Evolutionary conservation across 2,888 invertebrate genomes (phyloP).

Genomic region (Ophion costatus): DNA sequence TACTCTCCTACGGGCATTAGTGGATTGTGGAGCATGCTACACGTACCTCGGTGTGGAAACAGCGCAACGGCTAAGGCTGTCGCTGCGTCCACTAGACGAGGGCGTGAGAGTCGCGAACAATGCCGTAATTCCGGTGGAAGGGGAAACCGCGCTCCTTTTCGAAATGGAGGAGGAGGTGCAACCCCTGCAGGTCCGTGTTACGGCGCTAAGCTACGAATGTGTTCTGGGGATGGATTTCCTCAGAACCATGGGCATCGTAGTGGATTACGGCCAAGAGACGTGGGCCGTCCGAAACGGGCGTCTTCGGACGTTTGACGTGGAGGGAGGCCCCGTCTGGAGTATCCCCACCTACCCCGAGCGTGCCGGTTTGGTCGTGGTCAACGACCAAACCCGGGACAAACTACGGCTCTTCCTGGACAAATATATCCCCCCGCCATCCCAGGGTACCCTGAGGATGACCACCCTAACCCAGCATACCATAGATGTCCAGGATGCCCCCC

Average conservation of each 20-base stretch:
- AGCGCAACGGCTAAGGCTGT: neutral
- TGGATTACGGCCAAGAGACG: neutral
- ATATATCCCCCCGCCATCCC: no score
- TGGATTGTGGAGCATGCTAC: no score
- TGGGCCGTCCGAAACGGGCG: neutral
- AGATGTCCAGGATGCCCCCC: no score
- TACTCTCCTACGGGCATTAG: no score
- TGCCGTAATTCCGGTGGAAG: neutral
- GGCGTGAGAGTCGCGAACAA: conserved; percentile 23
- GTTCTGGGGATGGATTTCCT: conserved; percentile 20
- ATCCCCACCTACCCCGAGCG: neutral
- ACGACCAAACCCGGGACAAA: no score
- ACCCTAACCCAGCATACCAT: no score
- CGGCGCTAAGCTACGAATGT: neutral
- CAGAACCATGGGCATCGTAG: neutral
- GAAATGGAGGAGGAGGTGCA: no score
- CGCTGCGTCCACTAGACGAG: neutral
- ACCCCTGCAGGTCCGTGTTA: no score
- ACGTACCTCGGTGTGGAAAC: neutral
- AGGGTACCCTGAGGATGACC: no score
- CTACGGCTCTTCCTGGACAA: no score
- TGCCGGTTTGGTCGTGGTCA: neutral
- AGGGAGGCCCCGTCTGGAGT: neutral
- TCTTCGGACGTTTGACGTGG: neutral
- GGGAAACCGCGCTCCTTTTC: conserved; percentile 1